Evolutionary conservation across 2,888 invertebrate species (phyloP).

Genomic region (Branchellion lobata): DNA sequence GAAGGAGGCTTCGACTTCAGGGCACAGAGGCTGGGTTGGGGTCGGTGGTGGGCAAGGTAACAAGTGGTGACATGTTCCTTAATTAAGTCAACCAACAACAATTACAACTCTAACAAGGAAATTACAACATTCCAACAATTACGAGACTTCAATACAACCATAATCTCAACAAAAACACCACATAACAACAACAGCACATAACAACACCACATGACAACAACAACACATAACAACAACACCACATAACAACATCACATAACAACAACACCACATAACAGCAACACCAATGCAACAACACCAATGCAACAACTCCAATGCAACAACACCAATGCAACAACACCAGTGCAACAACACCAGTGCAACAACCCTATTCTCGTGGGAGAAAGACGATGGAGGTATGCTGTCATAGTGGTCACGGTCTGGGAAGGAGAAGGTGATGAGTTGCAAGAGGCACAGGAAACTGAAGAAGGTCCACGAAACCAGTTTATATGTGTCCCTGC

Average conservation of each 20-base stretch:
- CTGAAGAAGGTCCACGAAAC: slow-evolving; percentile 49
- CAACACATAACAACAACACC: too few relatives aligned
- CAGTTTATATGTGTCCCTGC: slow-evolving; percentile 47
- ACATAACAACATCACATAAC: too few relatives aligned
- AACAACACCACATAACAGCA: too few relatives aligned
- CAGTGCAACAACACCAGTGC: too few relatives aligned
- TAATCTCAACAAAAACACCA: too few relatives aligned
- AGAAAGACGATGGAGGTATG: slow-evolving; percentile 1
- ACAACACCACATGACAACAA: too few relatives aligned
- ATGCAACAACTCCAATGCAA: too few relatives aligned
- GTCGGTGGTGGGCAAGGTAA: slow-evolving; percentile 3
- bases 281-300: too few relatives aligned
- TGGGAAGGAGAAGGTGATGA: slow-evolving; percentile 49
- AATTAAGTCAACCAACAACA: slow-evolving; percentile 48
- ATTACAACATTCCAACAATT: slow-evolving; percentile 50
- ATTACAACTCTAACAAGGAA: slow-evolving; percentile 43
- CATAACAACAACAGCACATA: too few relatives aligned
- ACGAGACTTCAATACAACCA: slow-evolving; percentile 45
- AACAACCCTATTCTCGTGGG: not conserved
- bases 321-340: too few relatives aligned
- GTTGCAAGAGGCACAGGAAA: slow-evolving; percentile 43
- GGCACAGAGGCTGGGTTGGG: slow-evolving; percentile 58
- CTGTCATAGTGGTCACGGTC: slow-evolving; percentile 45
- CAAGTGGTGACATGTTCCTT: too few relatives aligned
- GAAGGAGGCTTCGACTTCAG: slow-evolving; percentile 60